Conservation (phyloP, 1,140 invertebrate genomes). For the Caenorhabditis remanei region DNA sequence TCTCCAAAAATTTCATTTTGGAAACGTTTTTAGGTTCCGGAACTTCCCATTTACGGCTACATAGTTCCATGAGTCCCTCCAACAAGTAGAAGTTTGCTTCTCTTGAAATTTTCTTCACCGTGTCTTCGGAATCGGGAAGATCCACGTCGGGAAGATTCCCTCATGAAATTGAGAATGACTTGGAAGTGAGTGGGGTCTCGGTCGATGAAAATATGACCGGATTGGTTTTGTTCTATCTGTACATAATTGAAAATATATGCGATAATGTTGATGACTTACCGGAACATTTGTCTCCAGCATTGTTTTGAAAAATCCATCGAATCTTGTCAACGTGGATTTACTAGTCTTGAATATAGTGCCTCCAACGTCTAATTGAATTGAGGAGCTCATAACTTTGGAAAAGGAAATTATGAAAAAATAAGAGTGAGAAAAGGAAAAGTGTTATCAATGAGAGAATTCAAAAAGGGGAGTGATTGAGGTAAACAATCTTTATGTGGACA, state of each 20-base stretch:
- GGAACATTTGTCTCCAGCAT: too few species aligned
- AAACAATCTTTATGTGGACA: too few species aligned
- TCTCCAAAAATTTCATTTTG: not conserved
- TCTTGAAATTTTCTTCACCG: not conserved
- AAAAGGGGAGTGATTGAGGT: too few species aligned
- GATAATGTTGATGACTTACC: not conserved
- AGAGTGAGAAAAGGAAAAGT: too few species aligned
- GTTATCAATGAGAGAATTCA: too few species aligned
- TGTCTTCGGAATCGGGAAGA: not conserved
- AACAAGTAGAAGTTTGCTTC: not conserved
- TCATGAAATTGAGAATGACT: constrained; percentile 1
- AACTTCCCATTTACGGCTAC: not conserved
- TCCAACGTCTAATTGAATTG: too few species aligned
- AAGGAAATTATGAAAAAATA: too few species aligned
- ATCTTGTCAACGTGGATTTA: too few species aligned
- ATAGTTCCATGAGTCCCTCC: not conserved
- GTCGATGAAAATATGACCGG: not conserved
- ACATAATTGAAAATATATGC: too few species aligned
- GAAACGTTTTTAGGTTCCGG: not conserved
- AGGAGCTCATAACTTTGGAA: too few species aligned
- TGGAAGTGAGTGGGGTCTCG: not conserved
- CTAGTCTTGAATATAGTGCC: too few species aligned
- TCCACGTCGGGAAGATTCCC: not conserved
- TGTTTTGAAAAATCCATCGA: too few species aligned
- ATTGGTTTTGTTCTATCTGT: not conserved